These are phyloP conservation scores for Plecturocebus donacophilus DNA, from an alignment of 2,113 vertebrate species.

Conservation along the genomic window DNA sequence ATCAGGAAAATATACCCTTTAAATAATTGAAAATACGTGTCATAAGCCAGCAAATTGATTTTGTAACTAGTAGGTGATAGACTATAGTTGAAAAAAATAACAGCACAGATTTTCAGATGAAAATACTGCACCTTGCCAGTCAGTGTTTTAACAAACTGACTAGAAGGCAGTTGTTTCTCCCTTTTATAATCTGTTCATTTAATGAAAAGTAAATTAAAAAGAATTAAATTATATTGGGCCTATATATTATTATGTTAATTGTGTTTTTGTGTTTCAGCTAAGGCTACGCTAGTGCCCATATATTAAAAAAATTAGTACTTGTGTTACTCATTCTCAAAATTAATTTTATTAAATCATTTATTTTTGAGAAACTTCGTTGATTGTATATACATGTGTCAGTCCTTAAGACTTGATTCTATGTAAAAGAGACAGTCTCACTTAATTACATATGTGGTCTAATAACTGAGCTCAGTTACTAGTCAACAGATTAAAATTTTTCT, in stretches of 20 bases:
- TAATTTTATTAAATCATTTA: background rate
- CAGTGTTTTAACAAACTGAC: background rate
- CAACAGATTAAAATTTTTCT: background rate
- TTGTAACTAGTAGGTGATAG: background rate
- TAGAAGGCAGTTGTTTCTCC: background rate
- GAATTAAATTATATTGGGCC: background rate
- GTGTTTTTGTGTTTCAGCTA: background rate
- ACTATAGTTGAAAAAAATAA: background rate
- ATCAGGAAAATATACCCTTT: background rate
- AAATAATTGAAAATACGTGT: slow-evolving; percentile 31
- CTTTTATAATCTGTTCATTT: background rate
- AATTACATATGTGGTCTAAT: background rate
- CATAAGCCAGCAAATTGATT: background rate
- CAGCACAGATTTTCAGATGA: background rate
- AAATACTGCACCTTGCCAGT: background rate
- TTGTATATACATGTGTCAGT: background rate
- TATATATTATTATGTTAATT: background rate
- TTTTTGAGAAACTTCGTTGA: background rate
- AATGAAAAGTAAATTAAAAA: background rate
- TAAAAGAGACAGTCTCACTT: background rate
- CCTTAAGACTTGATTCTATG: background rate
- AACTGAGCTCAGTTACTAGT: background rate
- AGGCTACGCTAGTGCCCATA: background rate
- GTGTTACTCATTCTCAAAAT: background rate
- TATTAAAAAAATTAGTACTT: background rate